A percentile compares a stretch with the other conserved stretches of the same genome.
Conservation (phyloP, 2,888 invertebrate species). For the Drosophila fulvimacula region DNA sequence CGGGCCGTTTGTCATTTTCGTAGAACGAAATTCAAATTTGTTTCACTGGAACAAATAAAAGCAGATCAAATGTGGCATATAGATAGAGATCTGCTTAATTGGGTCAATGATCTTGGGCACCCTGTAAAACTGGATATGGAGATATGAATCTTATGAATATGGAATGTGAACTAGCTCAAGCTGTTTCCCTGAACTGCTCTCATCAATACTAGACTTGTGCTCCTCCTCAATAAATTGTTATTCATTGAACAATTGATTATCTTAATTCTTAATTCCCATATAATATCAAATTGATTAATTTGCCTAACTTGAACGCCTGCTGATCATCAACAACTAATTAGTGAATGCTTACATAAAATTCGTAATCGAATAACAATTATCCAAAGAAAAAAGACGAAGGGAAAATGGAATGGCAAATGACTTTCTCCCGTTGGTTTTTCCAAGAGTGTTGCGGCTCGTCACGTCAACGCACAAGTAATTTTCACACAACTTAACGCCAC, state of each 20-base stretch:
- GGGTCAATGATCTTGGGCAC: slow-evolving; percentile 17
- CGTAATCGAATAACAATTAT: slow-evolving; percentile 63
- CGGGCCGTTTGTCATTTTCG: slow-evolving; percentile 9
- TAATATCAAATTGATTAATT: slow-evolving; percentile 27
- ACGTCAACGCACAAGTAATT: slow-evolving; percentile 74
- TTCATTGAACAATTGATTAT: background rate
- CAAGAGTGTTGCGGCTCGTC: slow-evolving; percentile 43
- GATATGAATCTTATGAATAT: background rate
- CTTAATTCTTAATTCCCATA: slow-evolving; percentile 3
- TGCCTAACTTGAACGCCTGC: slow-evolving; percentile 17
- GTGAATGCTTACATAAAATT: slow-evolving; percentile 55
- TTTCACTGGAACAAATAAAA: background rate
- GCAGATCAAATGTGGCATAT: background rate
- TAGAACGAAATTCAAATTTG: background rate
- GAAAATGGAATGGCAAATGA: slow-evolving; percentile 21
- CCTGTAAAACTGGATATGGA: background rate
- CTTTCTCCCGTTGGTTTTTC: slow-evolving; percentile 38
- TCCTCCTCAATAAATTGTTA: too few species aligned
- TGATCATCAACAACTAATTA: slow-evolving; percentile 74
- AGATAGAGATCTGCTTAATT: background rate
- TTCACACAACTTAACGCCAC: slow-evolving; percentile 79
- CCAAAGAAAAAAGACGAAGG: background rate
- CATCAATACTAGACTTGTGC: too few species aligned
- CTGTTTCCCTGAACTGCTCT: too few species aligned
- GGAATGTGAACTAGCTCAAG: background rate